These are phyloP conservation scores for Ligdia adustata DNA, from an alignment of 2,888 invertebrate species.

Conservation along the genomic window DNA sequence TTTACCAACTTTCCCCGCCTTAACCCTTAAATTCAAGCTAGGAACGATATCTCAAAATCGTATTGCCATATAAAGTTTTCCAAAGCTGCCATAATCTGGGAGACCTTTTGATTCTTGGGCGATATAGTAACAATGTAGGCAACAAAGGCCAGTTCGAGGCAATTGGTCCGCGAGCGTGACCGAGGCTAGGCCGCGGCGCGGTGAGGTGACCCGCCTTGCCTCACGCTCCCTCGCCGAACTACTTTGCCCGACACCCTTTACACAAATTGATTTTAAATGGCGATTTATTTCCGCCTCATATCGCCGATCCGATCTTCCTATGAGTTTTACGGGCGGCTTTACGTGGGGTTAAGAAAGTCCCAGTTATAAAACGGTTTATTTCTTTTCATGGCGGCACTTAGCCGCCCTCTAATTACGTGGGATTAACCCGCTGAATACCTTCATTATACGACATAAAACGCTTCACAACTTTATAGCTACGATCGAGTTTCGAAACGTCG, in stretches of 20 bases:
- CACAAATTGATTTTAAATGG: conserved; percentile 84
- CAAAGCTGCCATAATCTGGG: conserved; percentile 34
- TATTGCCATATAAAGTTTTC: conserved; percentile 30
- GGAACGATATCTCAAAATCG: conserved; percentile 24
- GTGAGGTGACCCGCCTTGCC: conserved; percentile 49
- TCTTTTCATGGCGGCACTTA: conserved; percentile 70
- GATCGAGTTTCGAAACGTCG: conserved; percentile 31
- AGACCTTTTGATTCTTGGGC: conserved; percentile 36
- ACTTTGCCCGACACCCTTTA: conserved; percentile 74
- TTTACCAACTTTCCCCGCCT: neutral
- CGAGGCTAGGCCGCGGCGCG: conserved; percentile 42
- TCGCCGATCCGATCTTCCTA: conserved; percentile 80
- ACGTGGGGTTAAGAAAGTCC: conserved; percentile 78
- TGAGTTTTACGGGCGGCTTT: conserved; percentile 80
- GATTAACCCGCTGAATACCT: conserved; percentile 61
- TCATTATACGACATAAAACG: conserved; percentile 49
- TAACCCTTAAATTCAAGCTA: neutral
- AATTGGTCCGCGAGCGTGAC: conserved; percentile 46
- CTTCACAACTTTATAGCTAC: conserved; percentile 39
- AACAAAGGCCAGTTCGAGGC: conserved; percentile 40
- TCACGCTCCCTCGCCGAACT: conserved; percentile 60
- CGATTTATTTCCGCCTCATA: conserved; percentile 84
- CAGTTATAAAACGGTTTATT: conserved; percentile 82
- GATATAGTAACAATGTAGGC: conserved; percentile 46
- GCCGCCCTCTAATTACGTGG: conserved; percentile 67